These are phyloP conservation scores for Dynastes grantii DNA, from an alignment of 2,888 invertebrate species.

Conservation along the genomic window DNA sequence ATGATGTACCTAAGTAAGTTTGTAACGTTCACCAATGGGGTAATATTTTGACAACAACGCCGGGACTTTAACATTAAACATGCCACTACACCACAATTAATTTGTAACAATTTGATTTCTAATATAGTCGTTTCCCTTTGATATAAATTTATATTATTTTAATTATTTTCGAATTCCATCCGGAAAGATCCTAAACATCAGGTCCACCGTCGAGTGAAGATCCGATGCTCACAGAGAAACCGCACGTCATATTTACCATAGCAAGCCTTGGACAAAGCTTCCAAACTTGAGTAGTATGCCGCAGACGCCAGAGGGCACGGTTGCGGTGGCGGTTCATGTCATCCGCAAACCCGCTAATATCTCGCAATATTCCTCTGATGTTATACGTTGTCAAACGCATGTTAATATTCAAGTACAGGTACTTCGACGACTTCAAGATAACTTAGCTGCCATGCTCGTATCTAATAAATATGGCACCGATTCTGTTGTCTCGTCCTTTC, in stretches of 20 bases:
- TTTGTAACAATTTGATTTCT: too few relatives aligned
- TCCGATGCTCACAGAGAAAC: conserved; percentile 55
- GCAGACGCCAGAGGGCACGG: conserved; percentile 57
- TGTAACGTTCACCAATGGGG: too few relatives aligned
- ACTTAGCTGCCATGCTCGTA: conserved; percentile 31
- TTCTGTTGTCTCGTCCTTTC: conserved; percentile 13
- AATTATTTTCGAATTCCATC: neutral
- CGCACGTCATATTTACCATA: conserved; percentile 57
- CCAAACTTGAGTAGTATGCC: conserved; percentile 56
- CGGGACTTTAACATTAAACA: too few relatives aligned
- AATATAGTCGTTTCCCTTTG: too few relatives aligned
- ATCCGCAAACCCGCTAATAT: conserved; percentile 56
- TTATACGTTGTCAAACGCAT: conserved; percentile 51
- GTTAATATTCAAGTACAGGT: conserved; percentile 51
- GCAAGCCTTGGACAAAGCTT: conserved; percentile 59
- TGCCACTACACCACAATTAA: too few relatives aligned
- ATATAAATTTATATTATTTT: neutral
- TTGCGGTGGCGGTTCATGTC: conserved; percentile 56
- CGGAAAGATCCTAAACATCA: neutral
- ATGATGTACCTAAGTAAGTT: too few relatives aligned
- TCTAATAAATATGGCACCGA: conserved; percentile 7
- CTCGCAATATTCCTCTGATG: conserved; percentile 52
- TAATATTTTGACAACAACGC: too few relatives aligned
- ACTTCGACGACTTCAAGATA: conserved; percentile 40
- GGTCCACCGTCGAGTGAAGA: conserved; percentile 32